Conservation (phyloP, 2,113 vertebrate species). For the Sphyrna mokarran region DNA sequence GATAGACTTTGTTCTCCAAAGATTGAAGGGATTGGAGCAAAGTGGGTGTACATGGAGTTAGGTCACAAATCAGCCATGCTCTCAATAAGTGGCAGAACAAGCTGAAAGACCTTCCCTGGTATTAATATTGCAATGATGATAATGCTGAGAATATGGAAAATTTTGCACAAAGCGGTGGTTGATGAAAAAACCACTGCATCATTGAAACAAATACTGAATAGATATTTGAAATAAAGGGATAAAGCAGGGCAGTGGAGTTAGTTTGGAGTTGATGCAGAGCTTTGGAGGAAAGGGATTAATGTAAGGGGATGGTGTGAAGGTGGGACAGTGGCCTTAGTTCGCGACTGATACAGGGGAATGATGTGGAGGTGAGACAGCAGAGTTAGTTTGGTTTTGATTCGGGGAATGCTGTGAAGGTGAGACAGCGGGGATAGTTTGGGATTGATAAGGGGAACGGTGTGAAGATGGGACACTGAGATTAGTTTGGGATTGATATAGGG, state of each 20-base stretch:
- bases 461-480: neutral
- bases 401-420: too few relatives aligned
- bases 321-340: neutral
- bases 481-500: neutral
- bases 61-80: neutral
- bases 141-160: neutral
- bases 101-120: neutral
- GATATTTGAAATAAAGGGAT: neutral
- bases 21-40: neutral
- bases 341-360: too few relatives aligned
- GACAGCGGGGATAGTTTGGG: too few relatives aligned
- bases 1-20: neutral
- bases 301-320: neutral
- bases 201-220: neutral
- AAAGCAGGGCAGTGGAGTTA: neutral
- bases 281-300: neutral
- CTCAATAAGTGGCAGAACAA: neutral
- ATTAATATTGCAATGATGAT: neutral
- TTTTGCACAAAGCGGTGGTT: neutral
- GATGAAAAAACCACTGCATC: neutral
- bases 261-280: too few relatives aligned
- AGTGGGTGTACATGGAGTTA: neutral
- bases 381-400: too few relatives aligned
- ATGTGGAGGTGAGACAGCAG: too few relatives aligned
- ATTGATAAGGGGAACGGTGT: too few relatives aligned